These are phyloP conservation scores for Globicephala melas DNA, from an alignment of 2,113 vertebrate genomes.

Conservation along the genomic window DNA sequence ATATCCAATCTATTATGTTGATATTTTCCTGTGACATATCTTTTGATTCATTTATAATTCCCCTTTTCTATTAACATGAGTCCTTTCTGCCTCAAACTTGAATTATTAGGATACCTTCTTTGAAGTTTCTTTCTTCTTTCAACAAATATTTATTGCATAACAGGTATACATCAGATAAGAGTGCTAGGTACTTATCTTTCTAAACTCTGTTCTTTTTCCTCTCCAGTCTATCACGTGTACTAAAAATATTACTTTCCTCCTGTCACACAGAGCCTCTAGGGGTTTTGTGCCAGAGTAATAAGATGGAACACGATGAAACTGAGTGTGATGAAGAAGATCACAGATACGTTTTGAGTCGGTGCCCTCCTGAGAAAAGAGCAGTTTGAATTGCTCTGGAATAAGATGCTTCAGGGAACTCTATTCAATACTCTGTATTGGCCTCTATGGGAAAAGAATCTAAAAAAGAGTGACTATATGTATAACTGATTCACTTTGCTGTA, in stretches of 20 bases:
- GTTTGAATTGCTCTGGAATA: not conserved
- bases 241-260: not conserved
- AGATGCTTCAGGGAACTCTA: not conserved
- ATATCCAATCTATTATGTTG: not conserved
- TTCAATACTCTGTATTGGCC: not conserved
- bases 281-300: not conserved
- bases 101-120: not conserved
- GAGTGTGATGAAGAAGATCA: not conserved
- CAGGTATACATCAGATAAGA: not conserved
- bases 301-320: not conserved
- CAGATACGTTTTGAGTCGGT: not conserved
- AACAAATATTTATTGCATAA: not conserved
- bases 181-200: not conserved
- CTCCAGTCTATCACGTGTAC: not conserved
- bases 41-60: not conserved
- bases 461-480: not conserved
- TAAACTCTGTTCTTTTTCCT: not conserved
- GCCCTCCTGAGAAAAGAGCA: not conserved
- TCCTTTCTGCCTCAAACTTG: not conserved
- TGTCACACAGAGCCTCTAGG: not conserved
- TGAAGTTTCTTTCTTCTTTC: not conserved
- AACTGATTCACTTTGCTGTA: not conserved
- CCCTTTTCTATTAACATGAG: not conserved
- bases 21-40: not conserved
- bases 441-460: not conserved